Base-by-base conservation (phyloP, 2,888 invertebrate genomes). In the Drepana falcataria region DNA sequence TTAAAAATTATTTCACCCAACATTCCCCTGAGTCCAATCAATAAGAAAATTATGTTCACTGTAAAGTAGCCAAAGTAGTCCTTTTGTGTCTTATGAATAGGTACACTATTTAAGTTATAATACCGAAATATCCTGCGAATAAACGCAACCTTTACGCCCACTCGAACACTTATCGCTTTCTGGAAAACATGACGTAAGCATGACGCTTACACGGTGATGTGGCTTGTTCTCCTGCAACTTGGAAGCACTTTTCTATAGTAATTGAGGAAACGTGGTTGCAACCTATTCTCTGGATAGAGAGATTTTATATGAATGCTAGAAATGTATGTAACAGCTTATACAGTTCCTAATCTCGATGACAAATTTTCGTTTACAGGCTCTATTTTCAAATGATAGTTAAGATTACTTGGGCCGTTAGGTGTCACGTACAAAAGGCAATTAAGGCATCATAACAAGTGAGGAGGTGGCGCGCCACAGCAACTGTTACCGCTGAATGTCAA, bases 401-500 rank as follows among this genome's bases (percentile, higher is more conserved):
- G 35, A 35, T 48, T 55, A 49, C 49, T 48, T 9, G 9, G 9
- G 44, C 6, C 44, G 44, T 44, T 62, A 61, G 58, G 60, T 61
- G 66, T 65, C 68, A 66, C 64, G 64, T 63, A 70, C 73, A 69
- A 63, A 58, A 63, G 68, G 62, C 69, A 75, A 79, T 75, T 76
- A 79, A 63, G 68, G 68, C 70, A 66, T 64, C 74, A 72, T 72
- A 73, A 71, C 65, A 64, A 67, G 64, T 55, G 55, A 54, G 64
- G 63, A 62, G 65, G 54, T 52, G 60, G 58, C 61, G 65, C 59
- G 52, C 59, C 53, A 56, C 62, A 64, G 64, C 63, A 64, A 67
- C 67, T 68, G 69, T 68, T 61, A 65, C 61, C 70, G 73, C 60
- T 68, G 75, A 80, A 80, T 79, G 79, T 79, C 80, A 79, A 81